Evolutionary conservation across 30 jellyfish, hydroid and myxozoan species (phyloP).

Genomic region (Turritopsis rubra): DNA sequence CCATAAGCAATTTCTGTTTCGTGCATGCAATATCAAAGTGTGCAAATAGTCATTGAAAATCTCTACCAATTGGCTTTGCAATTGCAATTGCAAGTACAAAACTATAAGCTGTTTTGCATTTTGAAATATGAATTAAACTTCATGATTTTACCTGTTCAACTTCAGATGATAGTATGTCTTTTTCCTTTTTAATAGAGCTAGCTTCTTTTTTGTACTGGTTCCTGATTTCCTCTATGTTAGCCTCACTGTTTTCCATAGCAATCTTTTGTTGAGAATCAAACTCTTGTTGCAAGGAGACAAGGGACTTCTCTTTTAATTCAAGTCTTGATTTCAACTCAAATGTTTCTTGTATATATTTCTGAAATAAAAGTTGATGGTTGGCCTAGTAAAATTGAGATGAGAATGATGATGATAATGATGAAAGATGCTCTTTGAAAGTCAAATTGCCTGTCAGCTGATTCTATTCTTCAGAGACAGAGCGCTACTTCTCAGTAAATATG

Average conservation of each 20-base stretch:
- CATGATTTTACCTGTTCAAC: slow-evolving; percentile 20
- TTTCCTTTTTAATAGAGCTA: slow-evolving; percentile 20
- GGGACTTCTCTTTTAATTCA: slow-evolving; percentile 31
- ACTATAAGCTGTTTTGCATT: neutral
- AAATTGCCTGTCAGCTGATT: no score
- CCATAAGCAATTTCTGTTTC: neutral
- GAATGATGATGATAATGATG: neutral
- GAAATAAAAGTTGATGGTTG: neutral
- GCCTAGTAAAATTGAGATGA: neutral
- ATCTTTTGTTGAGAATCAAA: slow-evolving; percentile 25
- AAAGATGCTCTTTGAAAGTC: neutral
- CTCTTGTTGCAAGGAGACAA: slow-evolving; percentile 21
- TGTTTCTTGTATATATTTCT: slow-evolving; percentile 35
- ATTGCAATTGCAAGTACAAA: neutral
- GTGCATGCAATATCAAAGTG: neutral
- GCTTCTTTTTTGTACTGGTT: slow-evolving; percentile 23
- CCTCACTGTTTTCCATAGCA: slow-evolving; percentile 1
- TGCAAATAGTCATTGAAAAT: no score
- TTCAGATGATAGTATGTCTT: neutral
- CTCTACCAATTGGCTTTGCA: neutral
- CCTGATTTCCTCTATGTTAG: slow-evolving; percentile 25
- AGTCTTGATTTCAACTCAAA: slow-evolving; percentile 20
- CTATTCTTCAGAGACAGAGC: no score
- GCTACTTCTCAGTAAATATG: no score
- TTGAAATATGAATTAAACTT: neutral